Base-by-base conservation (phyloP, 2,888 invertebrate genomes). In the Argyresthia albistria region DNA sequence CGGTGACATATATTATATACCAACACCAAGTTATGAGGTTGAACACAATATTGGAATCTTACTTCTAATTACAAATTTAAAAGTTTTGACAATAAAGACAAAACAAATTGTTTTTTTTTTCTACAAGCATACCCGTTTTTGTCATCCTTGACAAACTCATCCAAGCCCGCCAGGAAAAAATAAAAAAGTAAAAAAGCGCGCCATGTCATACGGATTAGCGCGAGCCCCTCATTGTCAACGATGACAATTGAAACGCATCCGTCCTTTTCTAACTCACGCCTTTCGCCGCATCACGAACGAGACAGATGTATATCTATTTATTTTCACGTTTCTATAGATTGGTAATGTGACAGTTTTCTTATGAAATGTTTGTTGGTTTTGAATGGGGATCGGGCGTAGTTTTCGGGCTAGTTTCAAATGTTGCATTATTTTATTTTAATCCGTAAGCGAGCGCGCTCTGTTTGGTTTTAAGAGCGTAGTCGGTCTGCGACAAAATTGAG, bases 321-420 rank as follows among this genome's bases (percentile, higher is more conserved):
- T 81, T 83, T 79, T 80, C 78, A 76, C 78, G 82, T 79, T 79
- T 78, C 77, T 77, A 81, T 78, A 67, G 70, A 62, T 65, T 60
- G 69, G 70, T 72, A 79, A 83, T 83, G 81, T 82, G 83, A 84
- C 86, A 86, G 83, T 78, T 81, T 77, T 78, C 73, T 71, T 80
- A 76, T 80, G 80, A 78, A 77, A 78, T 80, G 79, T 83, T 81
- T 84, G 84, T 84, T 82, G 68, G 45, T 51, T 43, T 60, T 67
- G 76, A 73, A 80, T 80, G 73, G 72, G 75, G 71, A 62, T 60
- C 46, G 52, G 35, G 50, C 37, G 37, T 37, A 47, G 69, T 64
- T 63, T 65, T 64, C 60, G 60, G 64, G 64, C 69, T 64, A 67
- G 76, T 74, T 76, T 66, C 68, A 64, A 69, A 76, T 71, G 68